Percentiles rank a stretch among this genome's conserved stretches.
Conservation (phyloP, 2,888 invertebrate genomes). For the Spicauda simplicius region DNA sequence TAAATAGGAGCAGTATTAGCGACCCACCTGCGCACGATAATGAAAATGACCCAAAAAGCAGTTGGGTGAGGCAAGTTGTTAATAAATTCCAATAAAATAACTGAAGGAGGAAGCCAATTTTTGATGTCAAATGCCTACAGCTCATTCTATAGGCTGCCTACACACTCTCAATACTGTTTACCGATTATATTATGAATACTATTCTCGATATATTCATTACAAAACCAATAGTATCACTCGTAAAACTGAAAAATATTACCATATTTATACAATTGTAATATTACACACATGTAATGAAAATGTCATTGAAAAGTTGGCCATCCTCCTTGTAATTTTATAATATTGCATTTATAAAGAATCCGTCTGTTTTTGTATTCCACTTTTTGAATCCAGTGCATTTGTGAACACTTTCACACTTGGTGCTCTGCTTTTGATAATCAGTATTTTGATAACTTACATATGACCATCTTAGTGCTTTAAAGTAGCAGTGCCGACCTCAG, state of each 20-base stretch:
- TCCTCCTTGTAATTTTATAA: constrained; percentile 49
- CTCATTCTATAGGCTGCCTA: too few species aligned
- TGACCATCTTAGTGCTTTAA: too few species aligned
- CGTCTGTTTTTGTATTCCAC: constrained; percentile 68
- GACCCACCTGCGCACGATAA: constrained; percentile 47
- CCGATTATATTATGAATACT: too few species aligned
- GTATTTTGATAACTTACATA: not conserved
- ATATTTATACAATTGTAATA: too few species aligned
- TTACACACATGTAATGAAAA: too few species aligned
- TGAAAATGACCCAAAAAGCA: constrained; percentile 77
- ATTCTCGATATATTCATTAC: too few species aligned
- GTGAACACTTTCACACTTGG: constrained; percentile 37
- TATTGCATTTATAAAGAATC: constrained; percentile 69
- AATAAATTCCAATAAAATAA: constrained; percentile 87
- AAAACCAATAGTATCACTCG: too few species aligned
- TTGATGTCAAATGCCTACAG: too few species aligned
- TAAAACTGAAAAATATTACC: too few species aligned
- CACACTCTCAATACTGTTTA: too few species aligned
- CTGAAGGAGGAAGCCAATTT: not conserved
- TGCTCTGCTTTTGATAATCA: not conserved
- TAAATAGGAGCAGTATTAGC: constrained; percentile 53
- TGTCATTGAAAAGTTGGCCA: not conserved
- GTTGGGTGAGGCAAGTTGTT: constrained; percentile 91
- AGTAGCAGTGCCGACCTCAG: too few species aligned
- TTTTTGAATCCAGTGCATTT: constrained; percentile 53